Evolutionary conservation across 2,797 vertebrate species (phyloP).

Genomic region (Sebastes glaucus): DNA sequence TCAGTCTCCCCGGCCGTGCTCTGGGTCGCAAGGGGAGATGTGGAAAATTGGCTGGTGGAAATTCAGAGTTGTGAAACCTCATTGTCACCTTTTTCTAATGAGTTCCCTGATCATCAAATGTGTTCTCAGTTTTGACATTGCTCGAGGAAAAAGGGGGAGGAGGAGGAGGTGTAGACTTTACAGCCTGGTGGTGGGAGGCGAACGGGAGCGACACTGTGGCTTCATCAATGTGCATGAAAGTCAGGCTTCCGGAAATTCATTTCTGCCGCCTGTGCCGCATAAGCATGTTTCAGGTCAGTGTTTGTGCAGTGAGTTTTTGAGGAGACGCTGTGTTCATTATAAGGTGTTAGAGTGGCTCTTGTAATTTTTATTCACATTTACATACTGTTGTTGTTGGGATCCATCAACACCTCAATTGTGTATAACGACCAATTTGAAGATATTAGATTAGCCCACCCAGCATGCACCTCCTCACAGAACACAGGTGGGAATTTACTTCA

Average conservation of each 20-base stretch:
- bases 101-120: slow-evolving; percentile 77
- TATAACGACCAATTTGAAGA: slow-evolving; percentile 77
- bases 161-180: slow-evolving; percentile 47
- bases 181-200: slow-evolving; percentile 37
- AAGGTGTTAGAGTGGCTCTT: slow-evolving; percentile 79
- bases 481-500: slow-evolving; percentile 60
- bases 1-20: slow-evolving; percentile 60
- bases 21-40: slow-evolving; percentile 65
- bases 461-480: slow-evolving; percentile 32
- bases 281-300: slow-evolving; percentile 75
- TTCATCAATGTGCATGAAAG: slow-evolving; percentile 79
- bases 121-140: slow-evolving; percentile 72
- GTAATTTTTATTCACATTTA: slow-evolving; percentile 70
- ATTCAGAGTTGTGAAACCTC: slow-evolving; percentile 81
- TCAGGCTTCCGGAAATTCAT: slow-evolving; percentile 79
- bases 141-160: slow-evolving; percentile 44
- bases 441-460: slow-evolving; percentile 65
- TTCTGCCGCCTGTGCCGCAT: slow-evolving; percentile 68
- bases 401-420: slow-evolving; percentile 79
- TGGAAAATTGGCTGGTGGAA: slow-evolving; percentile 73
- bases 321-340: slow-evolving; percentile 72
- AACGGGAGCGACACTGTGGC: slow-evolving; percentile 40
- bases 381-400: slow-evolving; percentile 70
- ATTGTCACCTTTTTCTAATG: slow-evolving; percentile 89
- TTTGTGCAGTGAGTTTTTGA: slow-evolving; percentile 57